Evolutionary conservation across 2,888 invertebrate species (phyloP), one percentile per base, ranked within the genome.

Genomic region (Odontomyia ornata): DNA sequence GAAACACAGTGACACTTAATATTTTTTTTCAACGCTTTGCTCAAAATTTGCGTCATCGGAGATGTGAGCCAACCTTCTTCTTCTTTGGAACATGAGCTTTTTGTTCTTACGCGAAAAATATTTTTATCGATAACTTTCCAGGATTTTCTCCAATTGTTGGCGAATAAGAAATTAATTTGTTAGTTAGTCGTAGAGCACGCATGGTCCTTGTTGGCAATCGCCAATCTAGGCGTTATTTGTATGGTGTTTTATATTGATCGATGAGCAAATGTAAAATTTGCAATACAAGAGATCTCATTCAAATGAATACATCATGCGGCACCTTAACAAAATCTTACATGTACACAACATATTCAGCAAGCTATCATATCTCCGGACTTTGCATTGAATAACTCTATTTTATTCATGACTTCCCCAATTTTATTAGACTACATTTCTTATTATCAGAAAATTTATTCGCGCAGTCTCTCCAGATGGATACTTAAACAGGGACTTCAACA

Each of bases 151-250:
- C 91, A 81, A 93, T 93, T 81, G 92, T 93, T 47, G 93, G 93
- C 83, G 93, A 87, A 79, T 91, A 89, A 0, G 92, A n/a, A n/a
- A n/a, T n/a, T n/a, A n/a, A n/a, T n/a, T n/a, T n/a, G n/a, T n/a
- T n/a, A n/a, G n/a, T n/a, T 21, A 93, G 93, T 52, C 93, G 90
- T 76, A 93, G 87, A 80, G 92, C 90, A 84, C 92, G 89, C 77
- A 84, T 76, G 52, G 93, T 94, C 75, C 94, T 89, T 79, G 92
- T 92, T 11, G 93, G 93, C 77, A 94, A 88, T 78, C 91, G 88
- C 94, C 94, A 94, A 80, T 93, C 91, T 80, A 94, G 90, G 75
- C 93, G 90, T 86, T 94, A 93, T 5, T 91, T 88, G 83, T 92
- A 90, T 30, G 89, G 90, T 80, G 91, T 88, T 88, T 92, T 89